A percentile compares a stretch with the other conserved stretches of the same genome.
phyloP scores from a whole-genome alignment of 2,888 invertebrate genomes.

The Pyrgus malvae region DNA sequence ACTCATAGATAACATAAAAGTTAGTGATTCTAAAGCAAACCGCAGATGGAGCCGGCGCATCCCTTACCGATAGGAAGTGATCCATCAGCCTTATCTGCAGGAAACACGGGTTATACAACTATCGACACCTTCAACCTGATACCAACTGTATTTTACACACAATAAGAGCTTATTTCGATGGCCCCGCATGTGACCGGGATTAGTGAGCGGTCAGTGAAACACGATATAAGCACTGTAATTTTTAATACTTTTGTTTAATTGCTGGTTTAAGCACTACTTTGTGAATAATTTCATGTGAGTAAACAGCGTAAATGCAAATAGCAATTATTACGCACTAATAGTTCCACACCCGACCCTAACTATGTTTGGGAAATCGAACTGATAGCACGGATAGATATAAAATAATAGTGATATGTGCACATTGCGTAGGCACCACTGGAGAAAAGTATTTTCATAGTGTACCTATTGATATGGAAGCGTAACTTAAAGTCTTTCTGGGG shows the following conservation, averaged over 20 bases:
- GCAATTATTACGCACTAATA: too few relatives aligned
- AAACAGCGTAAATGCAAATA: neutral
- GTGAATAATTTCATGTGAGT: neutral
- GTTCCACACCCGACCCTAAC: too few relatives aligned
- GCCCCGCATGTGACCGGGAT: neutral
- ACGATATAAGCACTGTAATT: conserved; percentile 4
- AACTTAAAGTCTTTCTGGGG: too few relatives aligned
- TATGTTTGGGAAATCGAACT: too few relatives aligned
- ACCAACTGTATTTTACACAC: neutral
- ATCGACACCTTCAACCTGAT: neutral
- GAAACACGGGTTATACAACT: conserved; percentile 45
- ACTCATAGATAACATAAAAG: neutral
- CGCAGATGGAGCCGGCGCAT: conserved; percentile 32
- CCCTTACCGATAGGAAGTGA: conserved; percentile 68
- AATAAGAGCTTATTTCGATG: neutral
- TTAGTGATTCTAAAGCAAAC: neutral
- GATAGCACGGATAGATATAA: too few relatives aligned
- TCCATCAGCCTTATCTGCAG: conserved; percentile 77
- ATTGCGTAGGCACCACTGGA: too few relatives aligned
- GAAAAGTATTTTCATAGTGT: too few relatives aligned
- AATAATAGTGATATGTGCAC: too few relatives aligned
- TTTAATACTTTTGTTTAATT: conserved; percentile 19
- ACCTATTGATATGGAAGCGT: too few relatives aligned
- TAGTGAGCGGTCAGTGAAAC: conserved; percentile 19
- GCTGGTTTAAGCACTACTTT: neutral